These are phyloP conservation scores for Pleuronectes platessa DNA, from an alignment of 2,113 vertebrate genomes.

Conservation along the genomic window DNA sequence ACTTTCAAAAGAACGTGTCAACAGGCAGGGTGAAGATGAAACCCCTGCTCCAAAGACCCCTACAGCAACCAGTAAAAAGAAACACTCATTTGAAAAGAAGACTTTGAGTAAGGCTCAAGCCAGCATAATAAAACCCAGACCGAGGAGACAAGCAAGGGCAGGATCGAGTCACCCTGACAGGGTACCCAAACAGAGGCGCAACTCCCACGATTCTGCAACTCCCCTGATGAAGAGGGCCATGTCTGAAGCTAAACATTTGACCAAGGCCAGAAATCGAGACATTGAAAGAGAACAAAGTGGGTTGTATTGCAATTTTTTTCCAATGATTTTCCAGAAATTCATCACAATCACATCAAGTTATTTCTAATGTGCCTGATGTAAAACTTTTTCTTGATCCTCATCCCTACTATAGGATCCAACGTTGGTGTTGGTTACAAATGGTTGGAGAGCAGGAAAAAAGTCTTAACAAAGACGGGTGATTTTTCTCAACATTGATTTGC, in stretches of 20 bases:
- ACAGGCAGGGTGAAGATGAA: not conserved
- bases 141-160: not conserved
- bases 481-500: not conserved
- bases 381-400: slow-evolving; percentile 15
- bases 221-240: slow-evolving; percentile 3
- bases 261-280: not conserved
- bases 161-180: not conserved
- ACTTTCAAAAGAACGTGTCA: not conserved
- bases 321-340: not conserved
- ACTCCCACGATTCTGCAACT: not conserved
- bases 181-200: not conserved
- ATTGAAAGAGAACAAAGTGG: not conserved
- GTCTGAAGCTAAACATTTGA: not conserved
- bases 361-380: slow-evolving; percentile 17
- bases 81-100: not conserved
- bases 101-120: not conserved
- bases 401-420: not conserved
- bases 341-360: not conserved
- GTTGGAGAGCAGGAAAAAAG: not conserved
- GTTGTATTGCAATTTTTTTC: not conserved
- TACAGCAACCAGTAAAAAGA: not conserved
- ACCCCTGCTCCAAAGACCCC: not conserved
- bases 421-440: slow-evolving; percentile 42
- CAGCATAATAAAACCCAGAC: not conserved
- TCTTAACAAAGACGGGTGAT: slow-evolving; percentile 28